Conservation (phyloP, 2,113 vertebrate genomes). For the Megalops atlanticus region DNA sequence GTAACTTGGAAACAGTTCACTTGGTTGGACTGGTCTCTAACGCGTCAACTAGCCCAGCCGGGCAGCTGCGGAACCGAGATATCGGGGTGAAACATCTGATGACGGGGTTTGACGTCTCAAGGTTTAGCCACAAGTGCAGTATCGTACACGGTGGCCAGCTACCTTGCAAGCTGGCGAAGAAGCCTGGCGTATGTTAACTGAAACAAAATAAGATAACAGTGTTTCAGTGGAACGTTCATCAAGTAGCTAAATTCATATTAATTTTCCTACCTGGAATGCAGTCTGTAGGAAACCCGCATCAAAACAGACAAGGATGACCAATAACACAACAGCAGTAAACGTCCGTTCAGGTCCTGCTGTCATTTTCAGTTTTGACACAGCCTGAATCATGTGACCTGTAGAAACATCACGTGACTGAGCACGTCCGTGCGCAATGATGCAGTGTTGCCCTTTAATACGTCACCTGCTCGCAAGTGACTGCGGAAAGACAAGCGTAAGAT, state of each 20-base stretch:
- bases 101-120: too few species aligned
- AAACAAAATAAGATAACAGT: neutral
- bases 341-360: slow-evolving; percentile 45
- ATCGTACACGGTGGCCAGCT: neutral
- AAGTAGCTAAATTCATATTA: neutral
- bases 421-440: neutral
- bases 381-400: slow-evolving; percentile 56
- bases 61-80: too few species aligned
- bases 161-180: neutral
- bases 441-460: neutral
- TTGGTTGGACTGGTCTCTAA: too few species aligned
- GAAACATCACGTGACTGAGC: slow-evolving; percentile 28
- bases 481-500: too few species aligned
- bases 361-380: slow-evolving; percentile 54
- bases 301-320: slow-evolving; percentile 50
- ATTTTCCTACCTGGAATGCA: slow-evolving; percentile 55
- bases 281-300: slow-evolving; percentile 36
- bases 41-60: too few species aligned
- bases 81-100: too few species aligned
- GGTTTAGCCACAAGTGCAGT: neutral
- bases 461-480: too few species aligned
- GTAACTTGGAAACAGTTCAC: too few species aligned
- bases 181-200: neutral
- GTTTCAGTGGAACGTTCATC: neutral
- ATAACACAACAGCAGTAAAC: slow-evolving; percentile 44